Conservation (phyloP, 2,113 vertebrate genomes). For the Marmota monax region DNA sequence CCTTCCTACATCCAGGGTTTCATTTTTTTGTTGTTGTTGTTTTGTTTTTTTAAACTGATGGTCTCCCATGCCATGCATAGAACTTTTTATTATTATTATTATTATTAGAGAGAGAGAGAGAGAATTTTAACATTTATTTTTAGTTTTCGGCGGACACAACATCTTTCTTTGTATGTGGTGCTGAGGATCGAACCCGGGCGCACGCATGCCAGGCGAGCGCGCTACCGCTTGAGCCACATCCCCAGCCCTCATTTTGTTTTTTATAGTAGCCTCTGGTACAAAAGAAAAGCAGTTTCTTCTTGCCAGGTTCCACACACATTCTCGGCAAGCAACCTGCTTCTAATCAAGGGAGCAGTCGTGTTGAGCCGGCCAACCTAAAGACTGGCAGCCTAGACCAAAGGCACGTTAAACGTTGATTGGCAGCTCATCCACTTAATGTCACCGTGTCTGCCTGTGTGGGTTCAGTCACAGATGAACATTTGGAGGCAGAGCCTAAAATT, state of each 20-base stretch:
- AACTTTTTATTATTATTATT: too few relatives aligned
- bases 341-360: not conserved
- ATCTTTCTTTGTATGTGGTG: too few relatives aligned
- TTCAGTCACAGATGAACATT: not conserved
- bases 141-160: too few relatives aligned
- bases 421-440: rapidly evolving
- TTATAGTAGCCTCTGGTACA: not conserved
- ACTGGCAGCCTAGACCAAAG: not conserved
- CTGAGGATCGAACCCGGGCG: too few relatives aligned
- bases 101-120: too few relatives aligned
- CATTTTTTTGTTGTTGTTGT: not conserved
- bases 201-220: too few relatives aligned
- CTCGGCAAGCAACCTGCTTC: not conserved
- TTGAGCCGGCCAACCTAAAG: not conserved
- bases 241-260: not conserved
- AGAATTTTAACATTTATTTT: too few relatives aligned
- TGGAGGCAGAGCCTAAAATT: not conserved
- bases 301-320: not conserved
- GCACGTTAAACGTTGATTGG: not conserved
- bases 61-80: too few relatives aligned
- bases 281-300: constrained; percentile 33
- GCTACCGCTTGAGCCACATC: too few relatives aligned
- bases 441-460: not conserved
- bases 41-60: too few relatives aligned
- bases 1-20: constrained; percentile 25